phyloP scores from a whole-genome alignment of 2,797 vertebrate species.

The Anguilla anguilla region DNA sequence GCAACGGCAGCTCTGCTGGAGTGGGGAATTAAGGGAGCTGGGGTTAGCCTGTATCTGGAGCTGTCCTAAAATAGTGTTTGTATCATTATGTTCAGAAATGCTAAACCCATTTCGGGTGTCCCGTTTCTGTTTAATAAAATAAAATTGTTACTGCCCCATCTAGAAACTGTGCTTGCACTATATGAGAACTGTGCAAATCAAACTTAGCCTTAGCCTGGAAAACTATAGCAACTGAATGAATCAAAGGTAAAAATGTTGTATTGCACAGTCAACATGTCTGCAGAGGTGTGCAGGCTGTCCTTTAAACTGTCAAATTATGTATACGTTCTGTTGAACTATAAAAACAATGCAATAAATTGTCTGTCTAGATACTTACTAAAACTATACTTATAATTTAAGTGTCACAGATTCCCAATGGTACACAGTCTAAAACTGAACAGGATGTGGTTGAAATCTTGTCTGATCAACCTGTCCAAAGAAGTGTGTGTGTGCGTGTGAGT shows the following conservation, averaged over 20 bases:
- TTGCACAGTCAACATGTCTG: not conserved
- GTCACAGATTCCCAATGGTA: not conserved
- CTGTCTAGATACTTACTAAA: not conserved
- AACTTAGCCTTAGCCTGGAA: too few species aligned
- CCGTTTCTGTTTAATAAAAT: not conserved
- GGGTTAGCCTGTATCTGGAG: not conserved
- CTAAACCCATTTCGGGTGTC: conserved; percentile 10
- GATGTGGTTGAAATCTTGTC: not conserved
- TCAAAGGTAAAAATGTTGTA: not conserved
- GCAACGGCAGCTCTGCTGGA: not conserved
- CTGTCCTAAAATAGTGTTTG: conserved; percentile 22
- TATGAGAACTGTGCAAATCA: too few species aligned
- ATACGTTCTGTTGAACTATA: not conserved
- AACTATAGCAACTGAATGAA: not conserved
- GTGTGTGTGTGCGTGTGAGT: not conserved
- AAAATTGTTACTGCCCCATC: not conserved
- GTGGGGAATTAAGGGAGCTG: not conserved
- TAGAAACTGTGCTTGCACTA: not conserved
- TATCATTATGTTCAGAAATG: conserved; percentile 6
- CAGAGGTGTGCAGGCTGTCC: not conserved
- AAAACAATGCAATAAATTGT: not conserved
- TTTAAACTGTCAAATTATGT: not conserved
- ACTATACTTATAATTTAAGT: not conserved
- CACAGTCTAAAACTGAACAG: not conserved
- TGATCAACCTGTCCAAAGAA: not conserved